phyloP scores from a whole-genome alignment of 2,113 vertebrate genomes.

The Cyanocitta stelleri region DNA sequence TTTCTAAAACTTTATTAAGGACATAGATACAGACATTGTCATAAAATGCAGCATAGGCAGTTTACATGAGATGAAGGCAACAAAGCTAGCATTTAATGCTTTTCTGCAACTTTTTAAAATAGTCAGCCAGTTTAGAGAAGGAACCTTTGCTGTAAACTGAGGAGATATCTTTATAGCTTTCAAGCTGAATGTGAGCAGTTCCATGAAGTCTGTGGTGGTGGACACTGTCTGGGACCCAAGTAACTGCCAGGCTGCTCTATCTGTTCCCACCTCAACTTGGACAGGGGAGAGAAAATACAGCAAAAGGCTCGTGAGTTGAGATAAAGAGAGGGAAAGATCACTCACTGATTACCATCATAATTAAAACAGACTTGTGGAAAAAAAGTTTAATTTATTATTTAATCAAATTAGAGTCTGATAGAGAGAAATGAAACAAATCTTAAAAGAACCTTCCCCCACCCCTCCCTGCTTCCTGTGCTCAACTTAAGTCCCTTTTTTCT shows the following conservation, averaged over 20 bases:
- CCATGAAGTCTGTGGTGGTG: neutral
- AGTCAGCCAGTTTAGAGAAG: neutral
- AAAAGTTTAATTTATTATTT: neutral
- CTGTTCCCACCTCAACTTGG: neutral
- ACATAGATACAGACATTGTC: neutral
- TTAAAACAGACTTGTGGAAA: neutral
- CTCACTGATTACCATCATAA: rapidly evolving
- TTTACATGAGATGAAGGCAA: neutral
- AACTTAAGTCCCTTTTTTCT: neutral
- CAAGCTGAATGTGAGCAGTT: neutral
- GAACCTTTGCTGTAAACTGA: neutral
- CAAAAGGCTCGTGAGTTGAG: neutral
- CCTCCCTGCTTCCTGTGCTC: too few relatives aligned
- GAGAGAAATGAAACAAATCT: neutral
- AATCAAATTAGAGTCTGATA: neutral
- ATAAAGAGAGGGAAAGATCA: neutral
- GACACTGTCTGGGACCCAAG: neutral
- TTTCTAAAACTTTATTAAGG: neutral
- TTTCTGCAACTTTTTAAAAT: neutral
- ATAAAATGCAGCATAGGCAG: neutral
- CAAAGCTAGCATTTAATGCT: neutral
- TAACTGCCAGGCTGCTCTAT: neutral
- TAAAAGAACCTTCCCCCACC: neutral
- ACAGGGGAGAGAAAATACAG: neutral
- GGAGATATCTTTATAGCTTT: neutral